Conservation (phyloP, 2,888 invertebrate species). For the Eristalinus sepulchralis region DNA sequence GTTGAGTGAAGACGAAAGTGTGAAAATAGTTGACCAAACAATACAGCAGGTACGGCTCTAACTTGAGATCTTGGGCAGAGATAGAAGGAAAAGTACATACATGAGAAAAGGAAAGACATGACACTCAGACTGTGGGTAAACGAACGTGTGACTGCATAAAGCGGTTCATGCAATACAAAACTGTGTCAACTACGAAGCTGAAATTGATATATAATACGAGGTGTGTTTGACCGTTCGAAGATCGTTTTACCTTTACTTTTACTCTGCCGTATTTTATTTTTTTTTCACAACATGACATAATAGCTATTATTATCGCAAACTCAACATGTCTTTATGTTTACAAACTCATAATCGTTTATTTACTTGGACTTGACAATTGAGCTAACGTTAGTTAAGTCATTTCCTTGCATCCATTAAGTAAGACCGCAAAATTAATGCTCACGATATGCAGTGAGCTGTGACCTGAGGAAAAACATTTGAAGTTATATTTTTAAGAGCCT, state of each 20-base stretch:
- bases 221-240: neutral
- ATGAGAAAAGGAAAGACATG: neutral
- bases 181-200: neutral
- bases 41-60: neutral
- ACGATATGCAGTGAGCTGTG: neutral
- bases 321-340: neutral
- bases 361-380: neutral
- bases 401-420: neutral
- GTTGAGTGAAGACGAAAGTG: neutral
- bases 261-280: neutral
- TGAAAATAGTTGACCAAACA: neutral
- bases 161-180: neutral
- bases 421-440: neutral
- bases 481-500: neutral
- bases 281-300: neutral
- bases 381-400: neutral
- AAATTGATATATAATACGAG: slow-evolving; percentile 22
- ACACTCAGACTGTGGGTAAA: neutral
- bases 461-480: neutral
- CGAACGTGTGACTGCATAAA: neutral
- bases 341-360: neutral
- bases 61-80: neutral
- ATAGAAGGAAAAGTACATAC: neutral
- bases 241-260: neutral
- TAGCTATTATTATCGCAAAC: neutral